A percentile compares a stretch with the other conserved stretches of the same genome.
Evolutionary conservation across 2,888 invertebrate species (phyloP).

Genomic region (Synergus itoensis): DNA sequence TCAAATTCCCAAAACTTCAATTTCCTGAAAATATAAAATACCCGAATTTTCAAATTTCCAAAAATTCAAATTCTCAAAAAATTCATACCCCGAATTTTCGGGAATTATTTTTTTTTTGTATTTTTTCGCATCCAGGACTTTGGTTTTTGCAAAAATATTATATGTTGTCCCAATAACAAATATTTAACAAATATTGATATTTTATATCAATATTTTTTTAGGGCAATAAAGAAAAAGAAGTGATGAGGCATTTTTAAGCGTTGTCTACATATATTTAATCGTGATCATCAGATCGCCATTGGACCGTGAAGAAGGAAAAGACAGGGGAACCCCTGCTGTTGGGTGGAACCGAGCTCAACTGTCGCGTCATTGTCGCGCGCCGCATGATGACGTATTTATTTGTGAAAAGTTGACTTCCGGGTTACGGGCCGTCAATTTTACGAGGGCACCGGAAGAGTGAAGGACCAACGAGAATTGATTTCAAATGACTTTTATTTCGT

Average conservation of each 20-base stretch:
- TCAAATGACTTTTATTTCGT: conserved; percentile 7
- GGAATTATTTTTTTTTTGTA: too few species aligned
- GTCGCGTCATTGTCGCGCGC: conserved; percentile 69
- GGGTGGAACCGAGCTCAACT: conserved; percentile 60
- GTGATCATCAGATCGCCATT: conserved; percentile 3
- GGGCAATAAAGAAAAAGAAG: neutral
- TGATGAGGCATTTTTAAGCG: neutral
- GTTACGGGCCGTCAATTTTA: conserved; percentile 55
- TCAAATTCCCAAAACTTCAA: too few species aligned
- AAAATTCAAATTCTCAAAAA: too few species aligned
- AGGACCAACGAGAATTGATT: neutral
- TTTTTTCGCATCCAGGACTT: too few species aligned
- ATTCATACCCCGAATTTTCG: too few species aligned
- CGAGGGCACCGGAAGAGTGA: neutral
- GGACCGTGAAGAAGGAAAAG: conserved; percentile 39
- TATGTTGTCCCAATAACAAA: too few species aligned
- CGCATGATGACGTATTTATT: conserved; percentile 53
- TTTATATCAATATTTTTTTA: neutral
- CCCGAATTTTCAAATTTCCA: too few species aligned
- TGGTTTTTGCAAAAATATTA: too few species aligned
- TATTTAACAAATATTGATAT: too few species aligned
- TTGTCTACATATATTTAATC: neutral
- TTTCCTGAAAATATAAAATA: too few species aligned
- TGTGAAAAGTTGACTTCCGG: conserved; percentile 39
- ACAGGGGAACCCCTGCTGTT: conserved; percentile 54